Conservation (phyloP, 2,797 vertebrate species). For the Gila robusta region DNA sequence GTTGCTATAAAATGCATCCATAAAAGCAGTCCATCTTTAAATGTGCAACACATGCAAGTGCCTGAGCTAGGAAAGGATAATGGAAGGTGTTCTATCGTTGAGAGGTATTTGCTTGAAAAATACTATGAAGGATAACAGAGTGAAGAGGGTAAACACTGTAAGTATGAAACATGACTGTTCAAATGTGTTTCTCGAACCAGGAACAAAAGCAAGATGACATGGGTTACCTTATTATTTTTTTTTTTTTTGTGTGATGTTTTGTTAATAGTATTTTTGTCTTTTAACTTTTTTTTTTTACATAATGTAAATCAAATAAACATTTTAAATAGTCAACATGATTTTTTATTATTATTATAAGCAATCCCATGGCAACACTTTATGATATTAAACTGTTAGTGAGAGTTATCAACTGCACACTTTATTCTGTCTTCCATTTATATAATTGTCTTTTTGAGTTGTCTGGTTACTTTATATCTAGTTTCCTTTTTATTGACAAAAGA, state of each 20-base stretch:
- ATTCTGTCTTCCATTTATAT: background rate
- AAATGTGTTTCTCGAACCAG: background rate
- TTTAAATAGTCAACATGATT: conserved; percentile 64
- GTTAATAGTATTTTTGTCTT: conserved; percentile 57
- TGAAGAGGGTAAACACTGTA: background rate
- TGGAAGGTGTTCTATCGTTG: background rate
- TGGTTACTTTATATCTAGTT: background rate
- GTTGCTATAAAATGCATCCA: conserved; percentile 19
- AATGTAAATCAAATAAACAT: conserved; percentile 79
- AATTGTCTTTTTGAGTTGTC: background rate
- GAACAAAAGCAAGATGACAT: background rate
- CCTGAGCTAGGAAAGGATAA: background rate
- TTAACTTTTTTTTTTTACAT: conserved; percentile 72
- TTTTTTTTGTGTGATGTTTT: conserved; percentile 51
- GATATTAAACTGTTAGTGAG: background rate
- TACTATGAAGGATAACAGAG: background rate
- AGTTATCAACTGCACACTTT: background rate
- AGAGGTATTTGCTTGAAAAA: background rate
- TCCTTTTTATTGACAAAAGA: background rate
- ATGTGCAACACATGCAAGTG: background rate
- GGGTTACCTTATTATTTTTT: background rate
- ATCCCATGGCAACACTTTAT: background rate
- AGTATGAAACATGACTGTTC: background rate
- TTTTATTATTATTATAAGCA: background rate
- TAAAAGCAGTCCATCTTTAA: background rate